Conservation (phyloP, 1,140 invertebrate genomes). For the Eufriesea mexicana region DNA sequence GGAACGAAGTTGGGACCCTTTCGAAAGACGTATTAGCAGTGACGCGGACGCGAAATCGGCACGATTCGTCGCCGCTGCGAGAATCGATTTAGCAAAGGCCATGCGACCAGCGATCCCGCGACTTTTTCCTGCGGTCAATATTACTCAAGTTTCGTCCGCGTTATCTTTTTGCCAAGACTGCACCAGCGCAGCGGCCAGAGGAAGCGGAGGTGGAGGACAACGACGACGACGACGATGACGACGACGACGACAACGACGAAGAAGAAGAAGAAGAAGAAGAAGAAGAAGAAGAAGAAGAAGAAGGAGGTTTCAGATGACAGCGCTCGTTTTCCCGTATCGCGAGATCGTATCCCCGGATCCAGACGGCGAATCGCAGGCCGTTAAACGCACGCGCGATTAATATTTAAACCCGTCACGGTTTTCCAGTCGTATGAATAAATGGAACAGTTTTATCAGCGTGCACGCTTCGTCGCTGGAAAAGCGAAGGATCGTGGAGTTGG, state of each 20-base stretch:
- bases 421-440: conserved; percentile 1
- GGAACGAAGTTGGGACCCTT: background rate
- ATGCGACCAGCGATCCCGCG: conserved; percentile 16
- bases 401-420: background rate
- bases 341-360: background rate
- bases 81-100: conserved; percentile 43
- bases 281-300: background rate
- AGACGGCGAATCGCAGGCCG: background rate
- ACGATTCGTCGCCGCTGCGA: background rate
- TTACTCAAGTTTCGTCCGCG: conserved; percentile 50
- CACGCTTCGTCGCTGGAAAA: background rate
- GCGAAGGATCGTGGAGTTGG: background rate
- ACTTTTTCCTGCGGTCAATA: conserved; percentile 47
- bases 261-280: background rate
- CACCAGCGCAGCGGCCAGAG: too few species aligned
- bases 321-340: conserved; percentile 31
- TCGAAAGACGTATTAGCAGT: background rate
- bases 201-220: too few species aligned
- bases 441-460: background rate
- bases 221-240: too few species aligned
- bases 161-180: conserved; percentile 41
- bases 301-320: conserved; percentile 35
- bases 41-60: background rate
- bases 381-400: background rate
- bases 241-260: background rate